Conservation (phyloP, 2,113 vertebrate species). For the Butorides virescens region DNA sequence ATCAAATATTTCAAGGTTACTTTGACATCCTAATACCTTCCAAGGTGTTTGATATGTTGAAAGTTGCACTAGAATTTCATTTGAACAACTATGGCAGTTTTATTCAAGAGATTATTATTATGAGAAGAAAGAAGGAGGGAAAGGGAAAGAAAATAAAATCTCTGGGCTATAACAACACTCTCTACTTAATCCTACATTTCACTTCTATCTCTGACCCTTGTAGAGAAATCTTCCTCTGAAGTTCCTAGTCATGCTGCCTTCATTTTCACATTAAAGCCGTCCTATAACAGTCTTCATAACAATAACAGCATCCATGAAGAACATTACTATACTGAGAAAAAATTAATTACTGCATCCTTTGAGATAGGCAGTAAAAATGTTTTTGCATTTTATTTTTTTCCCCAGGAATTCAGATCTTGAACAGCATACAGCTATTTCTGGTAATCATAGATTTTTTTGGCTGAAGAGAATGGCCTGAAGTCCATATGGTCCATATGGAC, state of each 20-base stretch:
- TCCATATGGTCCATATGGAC: background rate
- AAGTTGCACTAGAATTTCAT: background rate
- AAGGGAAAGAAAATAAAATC: background rate
- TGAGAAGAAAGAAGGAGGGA: background rate
- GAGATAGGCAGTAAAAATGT: background rate
- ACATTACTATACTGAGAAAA: background rate
- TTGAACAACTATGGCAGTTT: background rate
- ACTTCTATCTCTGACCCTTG: background rate
- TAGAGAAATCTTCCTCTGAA: conserved; percentile 34
- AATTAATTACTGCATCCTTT: background rate
- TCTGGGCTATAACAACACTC: background rate
- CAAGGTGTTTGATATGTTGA: background rate
- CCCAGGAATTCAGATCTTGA: background rate
- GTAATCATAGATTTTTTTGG: background rate
- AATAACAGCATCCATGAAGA: background rate
- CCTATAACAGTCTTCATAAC: background rate
- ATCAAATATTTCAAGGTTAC: background rate
- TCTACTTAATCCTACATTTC: background rate
- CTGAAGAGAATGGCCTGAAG: background rate
- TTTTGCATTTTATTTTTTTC: background rate
- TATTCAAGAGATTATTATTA: background rate
- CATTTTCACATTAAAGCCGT: conserved; percentile 23
- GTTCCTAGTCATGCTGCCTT: background rate
- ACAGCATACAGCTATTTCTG: background rate
- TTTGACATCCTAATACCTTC: background rate